phyloP scores from a whole-genome alignment of 2,797 vertebrate species.

The Danio aesculapii region DNA sequence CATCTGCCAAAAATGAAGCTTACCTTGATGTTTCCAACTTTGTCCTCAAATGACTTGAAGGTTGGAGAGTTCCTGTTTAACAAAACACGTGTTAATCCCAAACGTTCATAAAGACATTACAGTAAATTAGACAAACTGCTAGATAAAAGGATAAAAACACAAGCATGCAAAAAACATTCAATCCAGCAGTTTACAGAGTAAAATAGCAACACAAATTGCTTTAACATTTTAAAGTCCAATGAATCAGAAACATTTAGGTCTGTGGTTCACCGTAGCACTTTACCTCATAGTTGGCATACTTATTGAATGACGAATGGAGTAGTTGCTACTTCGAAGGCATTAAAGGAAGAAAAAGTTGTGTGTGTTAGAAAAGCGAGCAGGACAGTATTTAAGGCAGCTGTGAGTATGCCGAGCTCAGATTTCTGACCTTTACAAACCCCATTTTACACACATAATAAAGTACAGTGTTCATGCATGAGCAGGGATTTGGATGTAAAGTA shows the following conservation, averaged over 20 bases:
- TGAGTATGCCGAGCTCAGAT: background rate
- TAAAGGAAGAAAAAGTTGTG: conserved; percentile 78
- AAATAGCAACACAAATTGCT: too few species aligned
- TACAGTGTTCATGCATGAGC: background rate
- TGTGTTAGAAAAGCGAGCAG: conserved; percentile 71
- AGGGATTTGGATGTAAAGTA: background rate
- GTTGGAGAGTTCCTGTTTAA: conserved; percentile 90
- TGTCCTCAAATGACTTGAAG: conserved; percentile 98
- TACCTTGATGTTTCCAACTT: conserved; percentile 95
- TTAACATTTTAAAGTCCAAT: background rate
- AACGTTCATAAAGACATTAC: background rate
- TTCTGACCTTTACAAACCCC: background rate
- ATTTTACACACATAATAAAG: background rate
- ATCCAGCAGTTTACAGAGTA: background rate
- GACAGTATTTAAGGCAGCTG: conserved; percentile 25
- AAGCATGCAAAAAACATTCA: background rate
- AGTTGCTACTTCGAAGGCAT: conserved; percentile 85
- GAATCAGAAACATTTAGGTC: background rate
- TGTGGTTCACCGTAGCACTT: conserved; percentile 65
- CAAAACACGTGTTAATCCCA: conserved; percentile 41
- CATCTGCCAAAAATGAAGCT: conserved; percentile 29
- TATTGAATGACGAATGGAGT: conserved; percentile 88
- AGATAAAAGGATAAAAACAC: background rate
- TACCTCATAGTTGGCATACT: conserved; percentile 90
- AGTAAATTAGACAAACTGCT: background rate